Evolutionary conservation across 2,797 vertebrate species (phyloP).

Genomic region (Adrianichthys oophorus): DNA sequence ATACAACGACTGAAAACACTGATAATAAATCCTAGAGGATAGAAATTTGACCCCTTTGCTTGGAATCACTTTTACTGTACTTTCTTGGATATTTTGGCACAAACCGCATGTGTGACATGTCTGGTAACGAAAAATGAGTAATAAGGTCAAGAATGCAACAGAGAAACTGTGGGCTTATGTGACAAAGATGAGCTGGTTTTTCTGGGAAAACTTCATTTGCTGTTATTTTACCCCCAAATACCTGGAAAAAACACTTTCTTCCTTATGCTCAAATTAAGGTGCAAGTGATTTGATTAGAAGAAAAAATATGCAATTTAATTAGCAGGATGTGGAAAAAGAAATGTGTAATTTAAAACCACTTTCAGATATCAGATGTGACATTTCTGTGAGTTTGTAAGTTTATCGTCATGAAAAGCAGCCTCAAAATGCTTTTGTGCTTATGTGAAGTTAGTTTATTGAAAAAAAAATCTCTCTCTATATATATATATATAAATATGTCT

Average conservation of each 20-base stretch:
- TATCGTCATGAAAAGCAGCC: not conserved
- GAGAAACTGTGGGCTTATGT: slow-evolving; percentile 2
- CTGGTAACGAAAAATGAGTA: slow-evolving; percentile 2
- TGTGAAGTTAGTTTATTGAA: too few species aligned
- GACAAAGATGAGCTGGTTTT: slow-evolving; percentile 13
- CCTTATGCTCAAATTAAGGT: too few species aligned
- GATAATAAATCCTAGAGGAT: slow-evolving; percentile 13
- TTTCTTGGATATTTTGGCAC: not conserved
- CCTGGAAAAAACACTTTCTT: too few species aligned
- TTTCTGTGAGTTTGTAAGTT: not conserved
- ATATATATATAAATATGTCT: too few species aligned
- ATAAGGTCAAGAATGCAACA: slow-evolving; percentile 2
- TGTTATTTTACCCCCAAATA: slow-evolving; percentile 32
- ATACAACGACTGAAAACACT: slow-evolving; percentile 7
- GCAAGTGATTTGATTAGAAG: too few species aligned
- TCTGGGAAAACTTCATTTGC: slow-evolving; percentile 12
- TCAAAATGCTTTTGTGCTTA: not conserved
- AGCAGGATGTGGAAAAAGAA: too few species aligned
- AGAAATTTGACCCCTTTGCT: too few species aligned
- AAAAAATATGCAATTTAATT: too few species aligned
- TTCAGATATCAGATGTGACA: slow-evolving; percentile 5
- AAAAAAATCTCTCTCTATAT: too few species aligned
- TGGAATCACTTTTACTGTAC: not conserved
- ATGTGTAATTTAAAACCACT: too few species aligned
- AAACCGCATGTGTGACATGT: not conserved